Base-by-base conservation (phyloP, 2,797 vertebrate species). In the Channallabes apus region DNA sequence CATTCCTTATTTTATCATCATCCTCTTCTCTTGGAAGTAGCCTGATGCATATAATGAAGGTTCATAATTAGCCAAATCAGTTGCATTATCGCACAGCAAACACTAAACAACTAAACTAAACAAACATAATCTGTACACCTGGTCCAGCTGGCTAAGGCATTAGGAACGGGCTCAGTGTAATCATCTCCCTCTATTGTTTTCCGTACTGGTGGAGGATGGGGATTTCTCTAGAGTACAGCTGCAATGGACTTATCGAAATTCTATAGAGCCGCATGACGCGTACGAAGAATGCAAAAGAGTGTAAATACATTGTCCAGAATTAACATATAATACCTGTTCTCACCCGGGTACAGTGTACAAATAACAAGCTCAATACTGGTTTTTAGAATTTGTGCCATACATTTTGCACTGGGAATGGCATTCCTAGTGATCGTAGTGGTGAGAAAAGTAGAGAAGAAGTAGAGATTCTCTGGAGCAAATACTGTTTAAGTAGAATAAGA, bases 111-210 rank as follows among this genome's bases (percentile, higher is more conserved):
- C 59, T 38, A 35, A 61, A 38, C 58, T 41, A 41, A 24, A 79
- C 77, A 79, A 79, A 17, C 32, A 32, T 61, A n/a, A 79, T 41
- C 32, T 79, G 58, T n/a, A 79, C 76, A 79, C 11, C 29, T 38
- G 76, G 56, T 61, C 20, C 29, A 58, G 75, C 54, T 32, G 54
- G 27, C 3, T 5, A 79, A 38, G 22, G 32, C 18, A 38, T 62
- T 61, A 79, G 20, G 1, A 61, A 61, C 8, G 18, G 4, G 51
- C 15, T 75, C 51, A 29, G 8, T 24, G 5, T 22, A 12, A 18
- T 59, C 56, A 77, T 78, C 56, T 1, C 51, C 0, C 20, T 38
- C 20, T 38, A 59, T 78, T 59, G 32, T 18, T 41, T 41, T 41
- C 12, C 11, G 6, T 22, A 58, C 73, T 11, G 3, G 2, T 29